Percentiles rank a stretch among this genome's conserved stretches.
phyloP scores from a whole-genome alignment of 2,113 vertebrate species.

The Elgaria multicarinata region DNA sequence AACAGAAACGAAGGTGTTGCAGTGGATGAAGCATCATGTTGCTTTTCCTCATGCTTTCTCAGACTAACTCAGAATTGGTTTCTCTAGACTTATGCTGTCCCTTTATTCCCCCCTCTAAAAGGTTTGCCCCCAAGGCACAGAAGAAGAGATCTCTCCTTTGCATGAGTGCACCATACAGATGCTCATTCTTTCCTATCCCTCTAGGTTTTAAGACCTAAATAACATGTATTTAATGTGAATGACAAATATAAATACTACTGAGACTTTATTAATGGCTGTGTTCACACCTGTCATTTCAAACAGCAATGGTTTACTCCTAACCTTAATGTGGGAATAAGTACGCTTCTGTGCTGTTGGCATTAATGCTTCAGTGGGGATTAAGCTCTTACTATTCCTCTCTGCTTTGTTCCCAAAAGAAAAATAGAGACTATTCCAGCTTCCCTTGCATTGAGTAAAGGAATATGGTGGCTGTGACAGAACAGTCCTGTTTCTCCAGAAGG shows the following conservation, averaged over 20 bases:
- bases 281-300: conserved; percentile 6
- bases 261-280: neutral
- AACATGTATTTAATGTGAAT: neutral
- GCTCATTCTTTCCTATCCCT: no score
- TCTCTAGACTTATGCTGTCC: neutral
- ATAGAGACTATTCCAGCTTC: neutral
- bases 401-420: neutral
- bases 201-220: neutral
- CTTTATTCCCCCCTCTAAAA: neutral
- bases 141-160: neutral
- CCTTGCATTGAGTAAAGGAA: neutral
- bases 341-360: neutral
- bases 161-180: neutral
- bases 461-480: neutral
- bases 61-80: neutral
- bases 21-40: neutral
- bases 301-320: neutral
- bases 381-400: neutral
- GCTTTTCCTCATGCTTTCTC: neutral
- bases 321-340: neutral
- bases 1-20: neutral
- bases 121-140: neutral
- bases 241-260: neutral
- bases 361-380: neutral
- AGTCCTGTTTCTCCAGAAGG: neutral